Evolutionary conservation across 2,888 invertebrate species (phyloP), one percentile per base, ranked within the genome.

Genomic region (Parapristionchus giblindavisi): DNA sequence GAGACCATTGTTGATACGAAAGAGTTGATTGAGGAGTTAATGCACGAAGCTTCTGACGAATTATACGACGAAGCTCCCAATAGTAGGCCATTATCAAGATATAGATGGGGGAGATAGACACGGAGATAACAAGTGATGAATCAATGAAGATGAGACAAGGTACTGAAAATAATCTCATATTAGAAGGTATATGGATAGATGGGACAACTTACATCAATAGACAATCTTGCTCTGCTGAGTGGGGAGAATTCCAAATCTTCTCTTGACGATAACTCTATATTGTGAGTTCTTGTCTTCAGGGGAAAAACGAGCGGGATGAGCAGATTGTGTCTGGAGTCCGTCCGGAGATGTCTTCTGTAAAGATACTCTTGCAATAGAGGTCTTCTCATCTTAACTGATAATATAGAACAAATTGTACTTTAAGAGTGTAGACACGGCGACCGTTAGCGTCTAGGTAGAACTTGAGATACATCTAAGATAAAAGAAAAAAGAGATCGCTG

Each of bases 251-350:
- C 93, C 93, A 89, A 94, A 96, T 86, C 96, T 91, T 88, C 93
- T 93, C 90, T 97, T 96, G 78, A 95, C 92, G 14, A 92, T 93
- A 79, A 96, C 92, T 84, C 96, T 91, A 85, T 96, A 93, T 80
- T 93, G 92, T 1, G 95, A 96, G 89, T 93, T 95, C 89, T 94
- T 94, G 89, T 97, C 96, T 89, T 96, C 95, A 0, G 96, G 96
- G 1, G 96, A 95, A 89, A 96, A 97, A 61, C 95, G 92, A 76
- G 96, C 96, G 87, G 94, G 96, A 91, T 96, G 96, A 4, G 96
- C 95, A 0, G 94, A 94, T 73, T 93, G 87, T 0, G 95, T 95
- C 0, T 94, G 94, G 75, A 92, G 92, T 51, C 94, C 94, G 84
- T 90, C 88, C 0, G 93, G 93, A 86, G 93, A 93, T 54, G 92